phyloP scores from a whole-genome alignment of 2,113 vertebrate genomes.

The Planiliza haematocheilus region DNA sequence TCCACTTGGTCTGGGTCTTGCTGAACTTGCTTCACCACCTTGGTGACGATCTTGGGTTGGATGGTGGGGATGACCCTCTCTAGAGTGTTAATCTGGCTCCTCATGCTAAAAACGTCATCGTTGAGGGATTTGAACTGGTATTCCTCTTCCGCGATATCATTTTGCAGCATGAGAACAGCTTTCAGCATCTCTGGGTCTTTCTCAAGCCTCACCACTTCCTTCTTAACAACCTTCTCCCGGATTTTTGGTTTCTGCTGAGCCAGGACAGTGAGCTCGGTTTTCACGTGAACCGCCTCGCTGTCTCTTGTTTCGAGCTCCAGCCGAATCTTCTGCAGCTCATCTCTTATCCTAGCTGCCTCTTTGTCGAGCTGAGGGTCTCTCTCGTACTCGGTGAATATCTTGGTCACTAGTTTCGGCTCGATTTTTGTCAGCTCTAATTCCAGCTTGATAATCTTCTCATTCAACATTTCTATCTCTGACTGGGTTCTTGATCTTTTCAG shows the following conservation, averaged over 20 bases:
- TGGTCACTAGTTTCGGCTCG: slow-evolving; percentile 90
- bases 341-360: slow-evolving; percentile 83
- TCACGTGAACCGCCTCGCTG: slow-evolving; percentile 80
- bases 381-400: slow-evolving; percentile 92
- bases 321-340: slow-evolving; percentile 83
- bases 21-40: slow-evolving; percentile 91
- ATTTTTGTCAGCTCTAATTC: slow-evolving; percentile 80
- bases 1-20: slow-evolving; percentile 86
- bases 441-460: slow-evolving; percentile 81
- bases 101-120: slow-evolving; percentile 79
- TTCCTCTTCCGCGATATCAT: slow-evolving; percentile 83
- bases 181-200: slow-evolving; percentile 93
- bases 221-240: slow-evolving; percentile 89
- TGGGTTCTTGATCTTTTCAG: slow-evolving; percentile 79
- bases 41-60: slow-evolving; percentile 92
- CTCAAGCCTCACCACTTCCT: slow-evolving; percentile 92
- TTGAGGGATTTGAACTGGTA: slow-evolving; percentile 78
- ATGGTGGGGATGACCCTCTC: slow-evolving; percentile 88
- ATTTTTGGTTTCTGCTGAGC: slow-evolving; percentile 86
- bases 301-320: slow-evolving; percentile 77
- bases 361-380: slow-evolving; percentile 89
- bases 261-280: slow-evolving; percentile 85
- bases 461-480: slow-evolving; percentile 82
- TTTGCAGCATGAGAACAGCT: slow-evolving; percentile 83
- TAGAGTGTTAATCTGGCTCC: slow-evolving; percentile 86